Conservation (phyloP, 2,888 invertebrate species). For the Tiliacea citrago region DNA sequence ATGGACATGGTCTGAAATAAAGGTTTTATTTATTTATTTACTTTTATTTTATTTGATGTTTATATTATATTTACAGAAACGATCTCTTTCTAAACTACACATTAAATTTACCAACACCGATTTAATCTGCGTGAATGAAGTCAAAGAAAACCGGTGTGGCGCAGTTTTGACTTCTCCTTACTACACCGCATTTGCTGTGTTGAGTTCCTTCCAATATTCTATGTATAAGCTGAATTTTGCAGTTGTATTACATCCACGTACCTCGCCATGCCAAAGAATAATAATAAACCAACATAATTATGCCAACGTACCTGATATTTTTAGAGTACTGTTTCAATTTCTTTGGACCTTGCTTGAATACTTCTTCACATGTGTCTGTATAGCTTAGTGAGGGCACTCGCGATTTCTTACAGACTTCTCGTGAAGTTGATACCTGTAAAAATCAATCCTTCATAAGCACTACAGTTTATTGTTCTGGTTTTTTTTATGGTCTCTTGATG, state of each 20-base stretch:
- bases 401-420: constrained; percentile 92
- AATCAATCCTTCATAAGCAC: neutral
- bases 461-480: neutral
- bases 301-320: constrained; percentile 92
- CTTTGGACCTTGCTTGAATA: constrained; percentile 94
- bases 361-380: constrained; percentile 95
- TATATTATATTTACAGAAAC: too few relatives aligned
- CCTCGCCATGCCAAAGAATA: neutral
- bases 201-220: neutral
- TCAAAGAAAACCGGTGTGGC: neutral
- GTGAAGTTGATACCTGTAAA: constrained; percentile 93
- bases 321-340: constrained; percentile 88
- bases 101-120: too few relatives aligned
- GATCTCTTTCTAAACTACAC: too few relatives aligned
- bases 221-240: neutral
- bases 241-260: neutral
- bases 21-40: too few relatives aligned
- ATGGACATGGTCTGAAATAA: too few relatives aligned
- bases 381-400: constrained; percentile 94
- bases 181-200: neutral
- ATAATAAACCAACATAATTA: too few relatives aligned
- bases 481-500: neutral
- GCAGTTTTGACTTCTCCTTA: neutral
- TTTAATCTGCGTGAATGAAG: neutral
- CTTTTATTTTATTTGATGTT: too few relatives aligned